phyloP scores from a whole-genome alignment of 2,797 vertebrate genomes.

The Lepilemur septentrionalis region DNA sequence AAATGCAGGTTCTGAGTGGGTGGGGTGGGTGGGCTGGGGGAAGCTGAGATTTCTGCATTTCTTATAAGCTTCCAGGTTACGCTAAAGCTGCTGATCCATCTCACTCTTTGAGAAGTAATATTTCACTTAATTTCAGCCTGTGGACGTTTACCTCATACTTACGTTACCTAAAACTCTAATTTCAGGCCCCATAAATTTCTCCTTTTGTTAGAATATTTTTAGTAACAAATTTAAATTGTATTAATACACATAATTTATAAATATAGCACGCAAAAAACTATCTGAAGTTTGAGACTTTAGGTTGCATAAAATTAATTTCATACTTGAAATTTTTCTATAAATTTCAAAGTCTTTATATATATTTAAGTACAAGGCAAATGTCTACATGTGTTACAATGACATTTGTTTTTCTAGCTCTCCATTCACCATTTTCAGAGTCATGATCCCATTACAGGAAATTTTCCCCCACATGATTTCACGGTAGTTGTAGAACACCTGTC shows the following conservation, averaged over 20 bases:
- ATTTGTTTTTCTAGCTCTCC: neutral
- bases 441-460: neutral
- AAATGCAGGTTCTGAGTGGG: neutral
- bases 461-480: neutral
- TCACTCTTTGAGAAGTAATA: neutral
- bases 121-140: neutral
- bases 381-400: neutral
- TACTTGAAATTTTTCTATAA: neutral
- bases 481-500: neutral
- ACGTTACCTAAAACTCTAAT: neutral
- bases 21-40: neutral
- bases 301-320: slow-evolving; percentile 6
- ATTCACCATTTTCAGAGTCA: neutral
- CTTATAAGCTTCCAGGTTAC: neutral
- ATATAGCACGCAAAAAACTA: neutral
- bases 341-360: neutral
- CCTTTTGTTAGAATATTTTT: neutral
- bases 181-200: neutral
- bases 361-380: neutral
- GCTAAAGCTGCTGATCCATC: neutral
- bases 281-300: neutral
- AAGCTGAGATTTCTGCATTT: neutral
- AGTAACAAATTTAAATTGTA: neutral
- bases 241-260: neutral
- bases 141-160: neutral